Percentiles rank a stretch among this genome's conserved stretches.
Conservation (phyloP, 2,888 invertebrate genomes). For the Drosophila villosipedis region DNA sequence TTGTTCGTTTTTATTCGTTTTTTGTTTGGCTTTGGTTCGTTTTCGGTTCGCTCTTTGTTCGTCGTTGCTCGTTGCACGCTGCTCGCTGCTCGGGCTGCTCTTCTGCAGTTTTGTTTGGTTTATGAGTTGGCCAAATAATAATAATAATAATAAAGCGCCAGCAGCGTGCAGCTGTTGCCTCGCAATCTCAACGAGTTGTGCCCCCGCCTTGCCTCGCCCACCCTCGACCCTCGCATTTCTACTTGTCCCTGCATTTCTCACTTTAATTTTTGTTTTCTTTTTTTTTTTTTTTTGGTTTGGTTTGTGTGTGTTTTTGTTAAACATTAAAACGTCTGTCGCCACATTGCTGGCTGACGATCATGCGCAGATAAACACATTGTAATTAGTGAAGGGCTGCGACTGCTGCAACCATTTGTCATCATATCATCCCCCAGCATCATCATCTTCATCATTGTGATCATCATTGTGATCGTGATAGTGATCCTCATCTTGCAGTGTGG, state of each 20-base stretch:
- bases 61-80: not conserved
- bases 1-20: slow-evolving; percentile 1
- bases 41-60: not conserved
- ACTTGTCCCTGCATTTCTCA: not conserved
- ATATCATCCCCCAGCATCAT: slow-evolving; percentile 30
- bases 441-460: slow-evolving; percentile 20
- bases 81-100: not conserved
- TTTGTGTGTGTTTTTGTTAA: slow-evolving; percentile 16
- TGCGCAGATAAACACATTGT: slow-evolving; percentile 76
- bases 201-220: not conserved
- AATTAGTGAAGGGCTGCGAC: slow-evolving; percentile 65
- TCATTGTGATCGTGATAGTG: slow-evolving; percentile 8
- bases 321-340: slow-evolving; percentile 68
- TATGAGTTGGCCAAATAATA: slow-evolving; percentile 78
- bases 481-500: slow-evolving; percentile 26
- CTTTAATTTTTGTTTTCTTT: not conserved
- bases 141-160: slow-evolving; percentile 53
- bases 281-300: not conserved
- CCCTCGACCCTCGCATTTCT: not conserved
- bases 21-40: not conserved
- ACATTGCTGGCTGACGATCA: slow-evolving; percentile 66
- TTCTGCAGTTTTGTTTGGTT: slow-evolving; percentile 65
- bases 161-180: slow-evolving; percentile 69
- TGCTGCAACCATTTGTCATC: slow-evolving; percentile 38
- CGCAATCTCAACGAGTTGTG: slow-evolving; percentile 59